Percentiles rank a stretch among this genome's conserved stretches.
These are phyloP conservation scores for Cebidichthys violaceus DNA, from an alignment of 2,113 vertebrate species.

Conservation along the genomic window DNA sequence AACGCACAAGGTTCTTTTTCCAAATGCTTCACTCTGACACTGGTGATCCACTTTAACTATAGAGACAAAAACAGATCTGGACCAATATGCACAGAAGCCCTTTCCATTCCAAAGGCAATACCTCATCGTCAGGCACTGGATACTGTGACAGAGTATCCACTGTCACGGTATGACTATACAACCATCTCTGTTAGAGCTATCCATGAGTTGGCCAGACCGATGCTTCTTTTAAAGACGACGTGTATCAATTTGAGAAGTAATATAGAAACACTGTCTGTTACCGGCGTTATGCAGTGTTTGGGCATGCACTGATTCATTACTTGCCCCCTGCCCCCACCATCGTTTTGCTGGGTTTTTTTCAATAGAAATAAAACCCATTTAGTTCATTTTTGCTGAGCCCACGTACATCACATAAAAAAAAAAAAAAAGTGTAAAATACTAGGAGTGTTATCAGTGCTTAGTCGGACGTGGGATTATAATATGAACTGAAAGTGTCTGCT, in stretches of 20 bases:
- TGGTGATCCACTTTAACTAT: constrained; percentile 1
- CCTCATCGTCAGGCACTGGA: constrained; percentile 7
- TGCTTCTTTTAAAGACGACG: not conserved
- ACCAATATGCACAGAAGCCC: constrained; percentile 1
- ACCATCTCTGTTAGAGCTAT: not conserved
- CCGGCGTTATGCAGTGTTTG: no score
- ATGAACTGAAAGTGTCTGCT: no score
- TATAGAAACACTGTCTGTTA: not conserved
- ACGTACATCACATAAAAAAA: no score
- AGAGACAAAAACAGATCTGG: constrained; percentile 31
- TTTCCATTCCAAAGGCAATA: constrained; percentile 11
- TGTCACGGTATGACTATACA: not conserved
- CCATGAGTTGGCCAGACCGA: not conserved
- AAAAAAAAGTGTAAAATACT: no score
- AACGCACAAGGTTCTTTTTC: constrained; percentile 33
- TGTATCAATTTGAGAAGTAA: not conserved
- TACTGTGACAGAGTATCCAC: not conserved
- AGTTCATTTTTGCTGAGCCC: no score
- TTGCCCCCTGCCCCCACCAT: no score
- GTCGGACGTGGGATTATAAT: no score
- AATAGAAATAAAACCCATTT: no score
- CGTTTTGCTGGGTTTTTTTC: no score
- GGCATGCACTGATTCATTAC: no score
- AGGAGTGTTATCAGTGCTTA: no score
- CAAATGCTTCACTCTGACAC: constrained; percentile 18